Conservation (phyloP, 2,888 invertebrate species). For the Megamerina dolium region DNA sequence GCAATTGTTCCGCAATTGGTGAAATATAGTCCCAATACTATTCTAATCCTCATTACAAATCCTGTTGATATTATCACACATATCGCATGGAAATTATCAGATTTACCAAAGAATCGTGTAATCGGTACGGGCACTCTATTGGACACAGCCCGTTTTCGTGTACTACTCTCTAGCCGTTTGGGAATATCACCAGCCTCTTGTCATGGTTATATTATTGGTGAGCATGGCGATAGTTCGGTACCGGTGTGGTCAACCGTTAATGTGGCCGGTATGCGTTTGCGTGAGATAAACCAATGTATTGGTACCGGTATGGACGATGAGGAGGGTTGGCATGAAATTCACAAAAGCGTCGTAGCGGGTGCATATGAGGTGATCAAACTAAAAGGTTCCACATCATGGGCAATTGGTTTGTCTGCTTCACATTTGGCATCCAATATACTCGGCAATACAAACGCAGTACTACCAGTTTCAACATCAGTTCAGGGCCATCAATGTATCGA, state of each 20-base stretch:
- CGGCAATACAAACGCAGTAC: conserved; percentile 62
- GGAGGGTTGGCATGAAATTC: conserved; percentile 65
- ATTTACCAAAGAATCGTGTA: conserved; percentile 73
- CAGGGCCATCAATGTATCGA: conserved; percentile 61
- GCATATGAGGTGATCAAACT: conserved; percentile 72
- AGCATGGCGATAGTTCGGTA: conserved; percentile 81
- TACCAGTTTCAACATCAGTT: conserved; percentile 64
- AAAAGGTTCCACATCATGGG: conserved; percentile 85
- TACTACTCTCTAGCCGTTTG: conserved; percentile 69
- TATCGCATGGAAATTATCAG: conserved; percentile 82
- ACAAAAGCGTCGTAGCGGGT: conserved; percentile 67
- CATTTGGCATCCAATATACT: conserved; percentile 61
- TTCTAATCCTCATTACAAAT: conserved; percentile 76
- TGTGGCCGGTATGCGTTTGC: conserved; percentile 72
- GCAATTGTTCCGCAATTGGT: conserved; percentile 60
- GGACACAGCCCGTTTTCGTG: conserved; percentile 81
- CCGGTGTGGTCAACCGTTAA: conserved; percentile 88
- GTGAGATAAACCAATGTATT: conserved; percentile 63
- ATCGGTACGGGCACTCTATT: conserved; percentile 86
- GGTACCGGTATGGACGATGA: conserved; percentile 66
- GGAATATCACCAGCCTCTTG: conserved; percentile 70
- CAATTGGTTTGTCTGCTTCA: conserved; percentile 68
- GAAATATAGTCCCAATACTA: conserved; percentile 68
- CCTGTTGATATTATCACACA: conserved; percentile 84
- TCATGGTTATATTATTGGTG: conserved; percentile 84